Evolutionary conservation across 2,888 invertebrate genomes (phyloP).

Genomic region (Chydorus sphaericus): DNA sequence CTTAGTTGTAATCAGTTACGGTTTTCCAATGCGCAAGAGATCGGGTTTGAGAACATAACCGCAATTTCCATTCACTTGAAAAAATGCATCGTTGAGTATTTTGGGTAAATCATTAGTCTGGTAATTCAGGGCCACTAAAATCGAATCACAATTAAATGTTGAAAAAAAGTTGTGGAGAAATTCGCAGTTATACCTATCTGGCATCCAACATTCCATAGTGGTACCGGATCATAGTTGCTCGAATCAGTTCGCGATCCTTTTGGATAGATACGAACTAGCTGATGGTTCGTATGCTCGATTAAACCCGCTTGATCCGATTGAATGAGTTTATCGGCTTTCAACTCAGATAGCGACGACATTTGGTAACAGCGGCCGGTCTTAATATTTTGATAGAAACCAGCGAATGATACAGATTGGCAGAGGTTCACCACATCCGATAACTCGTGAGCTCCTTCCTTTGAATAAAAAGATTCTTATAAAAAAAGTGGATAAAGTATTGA

Average conservation of each 20-base stretch:
- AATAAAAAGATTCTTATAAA: too few species aligned
- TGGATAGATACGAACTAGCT: constrained; percentile 37
- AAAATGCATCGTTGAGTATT: constrained; percentile 37
- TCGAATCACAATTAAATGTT: neutral
- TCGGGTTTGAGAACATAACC: constrained; percentile 43
- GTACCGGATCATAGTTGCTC: constrained; percentile 40
- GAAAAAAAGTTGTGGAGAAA: too few species aligned
- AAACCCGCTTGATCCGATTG: constrained; percentile 27
- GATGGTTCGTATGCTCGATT: constrained; percentile 30
- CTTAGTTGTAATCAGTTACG: neutral
- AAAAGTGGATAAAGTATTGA: too few species aligned
- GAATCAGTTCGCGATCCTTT: constrained; percentile 39
- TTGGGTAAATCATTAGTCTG: constrained; percentile 37
- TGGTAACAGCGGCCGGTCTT: constrained; percentile 30
- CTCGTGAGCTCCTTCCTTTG: too few species aligned
- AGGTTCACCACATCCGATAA: constrained; percentile 30
- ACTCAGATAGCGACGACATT: constrained; percentile 37
- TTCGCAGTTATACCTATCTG: constrained; percentile 38
- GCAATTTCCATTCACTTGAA: constrained; percentile 39
- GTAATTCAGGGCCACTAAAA: constrained; percentile 40
- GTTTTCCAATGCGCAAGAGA: constrained; percentile 28
- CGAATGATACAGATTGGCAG: constrained; percentile 30
- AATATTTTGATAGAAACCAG: constrained; percentile 25
- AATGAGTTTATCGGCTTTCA: constrained; percentile 31
- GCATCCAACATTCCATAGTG: constrained; percentile 40